Base-by-base conservation (phyloP, 1,140 invertebrate genomes). In the Scaptomyza hsui region DNA sequence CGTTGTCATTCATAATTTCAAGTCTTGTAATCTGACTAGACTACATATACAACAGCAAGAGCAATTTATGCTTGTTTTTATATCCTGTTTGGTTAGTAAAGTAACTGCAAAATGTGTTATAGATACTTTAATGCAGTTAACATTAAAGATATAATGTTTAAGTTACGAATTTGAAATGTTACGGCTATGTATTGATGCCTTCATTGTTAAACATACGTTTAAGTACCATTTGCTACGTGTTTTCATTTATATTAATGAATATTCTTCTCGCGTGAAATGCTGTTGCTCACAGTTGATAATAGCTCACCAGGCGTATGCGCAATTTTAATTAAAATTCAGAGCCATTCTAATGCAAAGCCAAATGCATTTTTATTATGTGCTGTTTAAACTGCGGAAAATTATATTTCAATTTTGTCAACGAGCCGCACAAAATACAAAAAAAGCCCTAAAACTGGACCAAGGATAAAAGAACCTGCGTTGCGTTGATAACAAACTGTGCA, bases 401-500 rank as follows among this genome's bases (percentile, higher is more conserved):
- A 72, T 72, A 56, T 68, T 67, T 62, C 56, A 75, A 68, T 62
- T 72, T 72, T 47, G 48, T 68, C 62, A 72, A 68, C 42, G 49
- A 75, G 61, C 69, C 69, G 62, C 37, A 32, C 29, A 18, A 78
- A 57, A 56, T 39, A 53, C 49, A 52, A 60, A 57, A 62, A 47
- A 32, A 61, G 21, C 12, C 24, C 37, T 56, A 45, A 21, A 29
- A 41, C 35, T 37, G 55, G 24, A 47, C 35, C 26, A 63, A 57
- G 41, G 51, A 42, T 53, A 65, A 68, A 53, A 32, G 57, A 63
- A 64, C 52, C 79, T 52, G 57, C 73, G 67, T 70, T 53, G 61
- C 70, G 73, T 74, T 63, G 81, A 76, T 86, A 83, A 86, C 86
- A 81, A 74, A 86, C 77, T 77, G 73, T 77, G 81, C 77, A 86